Evolutionary conservation across 2,113 vertebrate species (phyloP), one percentile per base, ranked within the genome.

Genomic region (Opisthocomus hoazin): DNA sequence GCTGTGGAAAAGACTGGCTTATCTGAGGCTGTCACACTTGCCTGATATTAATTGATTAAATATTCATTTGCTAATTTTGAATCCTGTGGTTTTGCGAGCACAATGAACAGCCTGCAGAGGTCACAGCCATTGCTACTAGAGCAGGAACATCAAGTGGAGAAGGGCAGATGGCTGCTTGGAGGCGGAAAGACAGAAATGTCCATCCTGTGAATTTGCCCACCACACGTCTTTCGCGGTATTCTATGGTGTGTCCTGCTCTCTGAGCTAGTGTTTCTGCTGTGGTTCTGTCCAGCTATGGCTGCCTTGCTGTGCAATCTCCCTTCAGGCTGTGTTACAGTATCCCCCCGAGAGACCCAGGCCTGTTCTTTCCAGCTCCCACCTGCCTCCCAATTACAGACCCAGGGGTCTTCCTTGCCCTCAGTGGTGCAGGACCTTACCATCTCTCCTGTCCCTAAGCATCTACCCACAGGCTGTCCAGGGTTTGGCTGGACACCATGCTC

Each of bases 1-100:
- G 15, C 92, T 92, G 90, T 89, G 89, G 78, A 70, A 73, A 87
- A 78, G 36, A 32, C 73, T 75, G 77, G 45, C 65, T 95, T 93
- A 93, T 96, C 94, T 93, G 77, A 92, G 73, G 13, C 95, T 93
- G 80, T 96, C 87, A 91, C 84, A 89, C 61, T 90, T 87, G 90
- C 86, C 84, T 93, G 90, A 89, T 96, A 92, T 90, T 94, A 95
- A 92, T 96, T 96, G 92, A 96, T 95, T 92, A 89, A 93, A 94
- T 93, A 88, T 94, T 94, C 77, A 90, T 92, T 90, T 71, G 36
- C 76, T 93, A 77, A 95, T 95, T 94, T 81, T 4, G 11, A 69
- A 54, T 77, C 87, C 78, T 24, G 1, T 54, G 84, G 58, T 50
- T 90, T 43, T 89, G 69, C 68, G 92, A 90, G 76, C 77, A 50